These are phyloP conservation scores for Eupristina koningsbergeri DNA, from an alignment of 1,140 invertebrate species.

Conservation along the genomic window DNA sequence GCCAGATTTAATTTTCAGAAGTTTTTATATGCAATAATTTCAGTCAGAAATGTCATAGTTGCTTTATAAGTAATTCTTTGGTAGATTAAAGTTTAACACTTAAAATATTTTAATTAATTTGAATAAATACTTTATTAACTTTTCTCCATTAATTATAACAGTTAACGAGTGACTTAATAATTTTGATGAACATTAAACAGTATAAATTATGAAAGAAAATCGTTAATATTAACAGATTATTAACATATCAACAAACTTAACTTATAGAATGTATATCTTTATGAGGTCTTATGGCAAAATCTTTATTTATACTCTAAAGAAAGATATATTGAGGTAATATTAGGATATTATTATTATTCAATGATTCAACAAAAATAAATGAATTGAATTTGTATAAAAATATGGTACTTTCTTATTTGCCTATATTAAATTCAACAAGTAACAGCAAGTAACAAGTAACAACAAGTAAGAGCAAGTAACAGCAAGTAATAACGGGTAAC, in stretches of 20 bases:
- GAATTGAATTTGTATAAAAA: neutral
- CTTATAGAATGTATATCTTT: neutral
- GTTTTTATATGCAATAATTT: too few relatives aligned
- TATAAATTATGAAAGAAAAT: neutral
- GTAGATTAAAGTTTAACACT: too few relatives aligned
- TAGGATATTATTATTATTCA: neutral
- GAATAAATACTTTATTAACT: neutral
- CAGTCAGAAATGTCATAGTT: too few relatives aligned
- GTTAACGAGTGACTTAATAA: neutral
- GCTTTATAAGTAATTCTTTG: too few relatives aligned
- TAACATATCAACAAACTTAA: neutral
- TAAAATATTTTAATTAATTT: neutral
- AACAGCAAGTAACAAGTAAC: too few relatives aligned
- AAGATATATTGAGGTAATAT: too few relatives aligned
- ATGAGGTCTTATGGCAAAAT: neutral
- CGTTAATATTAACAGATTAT: neutral
- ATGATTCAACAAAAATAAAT: neutral
- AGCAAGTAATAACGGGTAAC: too few relatives aligned
- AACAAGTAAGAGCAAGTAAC: too few relatives aligned
- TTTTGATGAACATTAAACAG: neutral
- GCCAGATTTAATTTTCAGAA: too few relatives aligned
- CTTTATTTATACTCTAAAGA: neutral
- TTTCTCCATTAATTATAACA: neutral
- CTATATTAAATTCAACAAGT: too few relatives aligned
- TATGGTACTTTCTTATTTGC: neutral